Evolutionary conservation across 2,797 vertebrate species (phyloP).

Genomic region (Halcyon chelicuti): DNA sequence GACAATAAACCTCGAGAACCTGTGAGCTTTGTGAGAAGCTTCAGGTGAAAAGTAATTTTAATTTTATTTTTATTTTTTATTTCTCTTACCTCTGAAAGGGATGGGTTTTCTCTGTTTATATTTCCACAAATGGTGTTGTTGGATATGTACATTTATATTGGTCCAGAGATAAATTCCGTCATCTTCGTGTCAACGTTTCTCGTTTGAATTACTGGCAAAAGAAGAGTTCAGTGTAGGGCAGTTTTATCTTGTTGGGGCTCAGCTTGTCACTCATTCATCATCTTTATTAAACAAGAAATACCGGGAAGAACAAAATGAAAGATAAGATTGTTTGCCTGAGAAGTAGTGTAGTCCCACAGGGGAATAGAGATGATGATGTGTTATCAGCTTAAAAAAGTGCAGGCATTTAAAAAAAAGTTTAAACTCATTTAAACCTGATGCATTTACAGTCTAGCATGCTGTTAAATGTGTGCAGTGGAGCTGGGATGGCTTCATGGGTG

Average conservation of each 20-base stretch:
- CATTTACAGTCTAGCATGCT: not conserved
- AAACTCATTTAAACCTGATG: conserved; percentile 10
- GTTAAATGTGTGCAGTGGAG: not conserved
- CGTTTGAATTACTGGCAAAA: not conserved
- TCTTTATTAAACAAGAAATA: conserved; percentile 43
- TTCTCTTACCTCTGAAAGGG: not conserved
- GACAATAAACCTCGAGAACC: not conserved
- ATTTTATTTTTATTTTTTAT: not conserved
- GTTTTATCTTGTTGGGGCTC: conserved; percentile 12
- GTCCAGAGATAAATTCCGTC: not conserved
- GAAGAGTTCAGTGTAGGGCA: not conserved
- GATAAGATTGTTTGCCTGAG: conserved; percentile 20
- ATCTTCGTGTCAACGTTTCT: not conserved
- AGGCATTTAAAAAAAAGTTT: not conserved
- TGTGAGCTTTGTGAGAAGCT: not conserved
- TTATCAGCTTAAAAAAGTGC: conserved; percentile 30
- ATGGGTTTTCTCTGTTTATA: not conserved
- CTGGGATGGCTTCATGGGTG: conserved; percentile 2
- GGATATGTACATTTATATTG: not conserved
- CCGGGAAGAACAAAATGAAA: conserved; percentile 3
- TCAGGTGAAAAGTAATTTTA: not conserved
- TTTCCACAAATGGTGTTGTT: not conserved
- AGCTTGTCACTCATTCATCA: conserved; percentile 29
- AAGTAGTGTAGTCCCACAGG: not conserved
- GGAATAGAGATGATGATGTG: conserved; percentile 17